Evolutionary conservation across 2,113 vertebrate species (phyloP).

Genomic region (Cochlearius cochlearius): DNA sequence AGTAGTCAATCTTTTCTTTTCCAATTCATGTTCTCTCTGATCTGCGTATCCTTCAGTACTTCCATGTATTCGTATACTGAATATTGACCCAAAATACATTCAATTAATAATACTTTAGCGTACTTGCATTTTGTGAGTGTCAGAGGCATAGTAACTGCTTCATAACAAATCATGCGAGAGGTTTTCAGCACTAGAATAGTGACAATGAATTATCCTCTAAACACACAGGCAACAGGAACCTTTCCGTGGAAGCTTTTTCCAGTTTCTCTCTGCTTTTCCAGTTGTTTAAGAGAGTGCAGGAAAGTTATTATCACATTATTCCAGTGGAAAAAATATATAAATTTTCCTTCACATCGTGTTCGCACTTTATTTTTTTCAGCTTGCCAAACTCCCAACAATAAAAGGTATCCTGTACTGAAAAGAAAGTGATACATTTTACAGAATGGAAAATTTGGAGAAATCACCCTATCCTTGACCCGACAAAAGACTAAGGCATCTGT

Average conservation of each 20-base stretch:
- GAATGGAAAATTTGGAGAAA: background rate
- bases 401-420: background rate
- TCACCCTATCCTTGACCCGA: background rate
- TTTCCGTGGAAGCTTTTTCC: background rate
- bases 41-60: background rate
- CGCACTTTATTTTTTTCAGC: background rate
- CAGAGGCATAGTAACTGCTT: background rate
- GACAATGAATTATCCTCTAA: background rate
- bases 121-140: background rate
- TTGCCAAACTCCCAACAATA: background rate
- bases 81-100: background rate
- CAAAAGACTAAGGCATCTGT: background rate
- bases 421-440: background rate
- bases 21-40: background rate
- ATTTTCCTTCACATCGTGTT: background rate
- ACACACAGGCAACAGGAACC: background rate
- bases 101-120: background rate
- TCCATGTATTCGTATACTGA: background rate
- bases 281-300: slow-evolving; percentile 4
- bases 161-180: background rate
- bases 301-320: slow-evolving; percentile 6
- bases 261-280: slow-evolving; percentile 26
- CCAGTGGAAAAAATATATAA: background rate
- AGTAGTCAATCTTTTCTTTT: background rate
- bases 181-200: background rate